Conservation (phyloP, 2,888 invertebrate genomes). For the Agriopis aurantiaria region DNA sequence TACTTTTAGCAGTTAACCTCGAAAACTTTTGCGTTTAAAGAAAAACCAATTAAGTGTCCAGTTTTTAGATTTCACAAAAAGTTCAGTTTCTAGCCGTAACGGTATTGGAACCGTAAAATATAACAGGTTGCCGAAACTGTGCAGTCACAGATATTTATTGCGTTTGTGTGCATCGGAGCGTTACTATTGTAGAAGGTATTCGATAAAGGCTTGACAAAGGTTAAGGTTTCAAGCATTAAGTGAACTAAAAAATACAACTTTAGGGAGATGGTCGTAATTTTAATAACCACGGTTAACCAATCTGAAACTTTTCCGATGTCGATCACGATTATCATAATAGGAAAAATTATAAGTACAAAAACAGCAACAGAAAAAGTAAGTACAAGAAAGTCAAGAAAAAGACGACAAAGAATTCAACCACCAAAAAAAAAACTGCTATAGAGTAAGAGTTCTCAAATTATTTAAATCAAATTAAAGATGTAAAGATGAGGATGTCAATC, state of each 20-base stretch:
- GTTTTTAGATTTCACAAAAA: slow-evolving; percentile 35
- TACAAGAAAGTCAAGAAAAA: no score
- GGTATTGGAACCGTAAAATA: slow-evolving; percentile 36
- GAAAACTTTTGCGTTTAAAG: slow-evolving; percentile 24
- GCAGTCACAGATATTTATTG: slow-evolving; percentile 23
- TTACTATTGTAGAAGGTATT: slow-evolving; percentile 14
- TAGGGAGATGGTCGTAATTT: background rate
- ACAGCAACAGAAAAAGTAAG: no score
- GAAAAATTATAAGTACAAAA: background rate
- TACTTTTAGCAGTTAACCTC: slow-evolving; percentile 33
- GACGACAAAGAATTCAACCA: background rate
- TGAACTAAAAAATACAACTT: background rate
- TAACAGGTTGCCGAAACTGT: slow-evolving; percentile 32
- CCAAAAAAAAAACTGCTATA: background rate
- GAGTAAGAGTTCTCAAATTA: background rate
- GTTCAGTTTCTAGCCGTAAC: slow-evolving; percentile 30
- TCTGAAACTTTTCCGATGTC: background rate
- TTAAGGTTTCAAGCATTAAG: background rate
- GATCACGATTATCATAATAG: no score
- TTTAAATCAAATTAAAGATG: background rate
- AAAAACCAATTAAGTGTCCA: slow-evolving; percentile 31
- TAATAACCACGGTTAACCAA: background rate
- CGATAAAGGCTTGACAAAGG: background rate
- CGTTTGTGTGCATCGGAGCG: slow-evolving; percentile 17
- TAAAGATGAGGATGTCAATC: slow-evolving; percentile 11